Percentiles rank a stretch among this genome's conserved stretches.
Conservation (phyloP, 2,797 vertebrate genomes). For the Acipenser oxyrinchus region DNA sequence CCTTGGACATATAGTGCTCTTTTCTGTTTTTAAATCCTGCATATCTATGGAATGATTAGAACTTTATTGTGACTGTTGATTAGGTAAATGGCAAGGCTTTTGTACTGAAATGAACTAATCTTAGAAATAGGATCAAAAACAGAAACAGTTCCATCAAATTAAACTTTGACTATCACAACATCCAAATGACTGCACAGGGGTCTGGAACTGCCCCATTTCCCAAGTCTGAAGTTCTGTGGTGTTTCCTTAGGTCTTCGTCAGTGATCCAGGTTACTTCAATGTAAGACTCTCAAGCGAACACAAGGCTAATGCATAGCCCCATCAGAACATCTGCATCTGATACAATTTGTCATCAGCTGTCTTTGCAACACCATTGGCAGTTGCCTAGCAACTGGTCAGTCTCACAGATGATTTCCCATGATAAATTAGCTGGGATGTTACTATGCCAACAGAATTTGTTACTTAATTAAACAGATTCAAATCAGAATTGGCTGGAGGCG, state of each 20-base stretch:
- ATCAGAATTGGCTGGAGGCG: conserved; percentile 73
- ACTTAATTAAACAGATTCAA: conserved; percentile 92
- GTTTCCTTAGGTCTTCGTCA: conserved; percentile 19
- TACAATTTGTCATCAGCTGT: conserved; percentile 73
- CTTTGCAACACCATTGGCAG: conserved; percentile 69
- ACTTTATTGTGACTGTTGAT: too few relatives aligned
- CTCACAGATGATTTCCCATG: conserved; percentile 80
- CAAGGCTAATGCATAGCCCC: conserved; percentile 52
- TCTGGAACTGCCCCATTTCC: too few relatives aligned
- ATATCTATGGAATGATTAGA: too few relatives aligned
- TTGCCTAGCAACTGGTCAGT: conserved; percentile 84
- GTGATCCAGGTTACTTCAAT: conserved; percentile 33
- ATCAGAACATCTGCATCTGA: conserved; percentile 70
- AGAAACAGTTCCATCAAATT: too few relatives aligned
- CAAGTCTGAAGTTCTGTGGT: too few relatives aligned
- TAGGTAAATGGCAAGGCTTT: too few relatives aligned
- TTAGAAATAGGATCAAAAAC: too few relatives aligned
- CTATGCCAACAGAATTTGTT: conserved; percentile 94
- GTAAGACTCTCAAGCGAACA: conserved; percentile 37
- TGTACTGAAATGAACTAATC: too few relatives aligned
- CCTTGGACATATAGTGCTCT: too few relatives aligned
- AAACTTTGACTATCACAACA: too few relatives aligned
- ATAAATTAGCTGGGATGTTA: conserved; percentile 87
- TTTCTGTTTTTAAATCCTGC: too few relatives aligned
- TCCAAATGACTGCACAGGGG: too few relatives aligned